Evolutionary conservation across 2,888 invertebrate species (phyloP).

Genomic region (Tinea semifulvella): DNA sequence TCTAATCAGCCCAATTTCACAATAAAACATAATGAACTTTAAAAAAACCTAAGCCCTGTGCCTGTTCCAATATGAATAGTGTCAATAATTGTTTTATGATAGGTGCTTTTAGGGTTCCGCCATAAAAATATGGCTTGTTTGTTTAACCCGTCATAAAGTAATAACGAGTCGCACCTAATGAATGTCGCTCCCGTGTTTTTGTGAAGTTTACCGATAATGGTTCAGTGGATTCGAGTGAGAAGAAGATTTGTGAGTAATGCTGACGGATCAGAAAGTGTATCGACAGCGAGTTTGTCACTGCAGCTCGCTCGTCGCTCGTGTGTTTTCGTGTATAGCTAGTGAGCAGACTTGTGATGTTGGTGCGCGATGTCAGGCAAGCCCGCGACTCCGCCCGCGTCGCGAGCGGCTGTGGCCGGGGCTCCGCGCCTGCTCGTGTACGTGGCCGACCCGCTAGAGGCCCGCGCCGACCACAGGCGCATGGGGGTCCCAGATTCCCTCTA

Average conservation of each 20-base stretch:
- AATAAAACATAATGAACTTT: neutral
- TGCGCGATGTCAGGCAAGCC: conserved; percentile 81
- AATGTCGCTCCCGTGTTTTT: neutral
- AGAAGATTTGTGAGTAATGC: conserved; percentile 42
- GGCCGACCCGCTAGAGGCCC: conserved; percentile 59
- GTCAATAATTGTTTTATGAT: conserved; percentile 39
- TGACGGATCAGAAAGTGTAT: conserved; percentile 25
- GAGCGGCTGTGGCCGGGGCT: conserved; percentile 58
- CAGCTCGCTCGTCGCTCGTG: conserved; percentile 29
- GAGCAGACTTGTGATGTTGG: conserved; percentile 74
- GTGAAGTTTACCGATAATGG: conserved; percentile 35
- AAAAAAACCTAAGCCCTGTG: neutral
- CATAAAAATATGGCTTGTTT: conserved; percentile 50
- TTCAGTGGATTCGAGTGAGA: conserved; percentile 36
- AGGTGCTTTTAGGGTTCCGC: conserved; percentile 57
- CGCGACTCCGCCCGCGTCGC: conserved; percentile 72
- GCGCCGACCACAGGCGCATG: conserved; percentile 29
- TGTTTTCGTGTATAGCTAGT: conserved; percentile 48
- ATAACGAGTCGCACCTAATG: conserved; percentile 22
- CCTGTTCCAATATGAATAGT: conserved; percentile 2
- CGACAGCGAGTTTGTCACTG: conserved; percentile 11
- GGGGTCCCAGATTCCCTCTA: conserved; percentile 29
- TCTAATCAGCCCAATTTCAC: neutral
- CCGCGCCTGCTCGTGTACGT: conserved; percentile 65
- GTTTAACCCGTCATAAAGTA: conserved; percentile 45